Conservation (phyloP, 35 echinoderm and acorn worm species). For the Apostichopus parvimensis region DNA sequence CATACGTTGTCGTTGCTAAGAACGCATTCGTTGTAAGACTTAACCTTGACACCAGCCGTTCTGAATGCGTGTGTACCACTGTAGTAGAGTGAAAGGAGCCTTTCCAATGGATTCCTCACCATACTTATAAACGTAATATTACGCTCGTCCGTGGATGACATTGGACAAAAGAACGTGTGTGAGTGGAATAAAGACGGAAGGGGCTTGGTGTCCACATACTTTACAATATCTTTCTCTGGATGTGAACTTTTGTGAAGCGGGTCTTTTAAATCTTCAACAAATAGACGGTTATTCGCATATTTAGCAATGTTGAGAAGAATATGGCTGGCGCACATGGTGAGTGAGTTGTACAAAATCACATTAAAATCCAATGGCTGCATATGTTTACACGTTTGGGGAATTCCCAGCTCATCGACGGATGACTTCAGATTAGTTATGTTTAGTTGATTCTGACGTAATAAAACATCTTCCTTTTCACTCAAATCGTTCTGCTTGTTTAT, state of each 20-base stretch:
- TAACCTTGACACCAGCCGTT: constrained; percentile 11
- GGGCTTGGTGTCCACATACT: constrained; percentile 1
- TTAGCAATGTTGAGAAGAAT: constrained; percentile 45
- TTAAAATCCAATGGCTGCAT: background rate
- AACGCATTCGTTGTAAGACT: constrained; percentile 38
- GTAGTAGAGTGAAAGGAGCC: constrained; percentile 31
- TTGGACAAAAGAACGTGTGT: background rate
- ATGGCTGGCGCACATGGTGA: constrained; percentile 41
- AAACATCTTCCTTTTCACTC: background rate
- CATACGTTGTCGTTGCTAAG: background rate
- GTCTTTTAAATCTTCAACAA: constrained; percentile 49
- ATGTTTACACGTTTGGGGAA: background rate
- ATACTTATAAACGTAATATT: constrained; percentile 36
- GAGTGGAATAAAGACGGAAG: constrained; percentile 39
- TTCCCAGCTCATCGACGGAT: background rate
- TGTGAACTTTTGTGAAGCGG: constrained; percentile 39
- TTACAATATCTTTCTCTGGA: constrained; percentile 25
- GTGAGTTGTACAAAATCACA: constrained; percentile 32
- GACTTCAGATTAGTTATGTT: background rate
- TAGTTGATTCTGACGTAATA: background rate
- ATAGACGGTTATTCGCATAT: constrained; percentile 26
- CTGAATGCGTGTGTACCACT: constrained; percentile 4
- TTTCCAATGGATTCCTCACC: constrained; percentile 38
- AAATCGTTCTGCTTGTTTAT: background rate
- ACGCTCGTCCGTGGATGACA: background rate